Evolutionary conservation across 2,113 vertebrate genomes (phyloP).

Genomic region (Excalfactoria chinensis): DNA sequence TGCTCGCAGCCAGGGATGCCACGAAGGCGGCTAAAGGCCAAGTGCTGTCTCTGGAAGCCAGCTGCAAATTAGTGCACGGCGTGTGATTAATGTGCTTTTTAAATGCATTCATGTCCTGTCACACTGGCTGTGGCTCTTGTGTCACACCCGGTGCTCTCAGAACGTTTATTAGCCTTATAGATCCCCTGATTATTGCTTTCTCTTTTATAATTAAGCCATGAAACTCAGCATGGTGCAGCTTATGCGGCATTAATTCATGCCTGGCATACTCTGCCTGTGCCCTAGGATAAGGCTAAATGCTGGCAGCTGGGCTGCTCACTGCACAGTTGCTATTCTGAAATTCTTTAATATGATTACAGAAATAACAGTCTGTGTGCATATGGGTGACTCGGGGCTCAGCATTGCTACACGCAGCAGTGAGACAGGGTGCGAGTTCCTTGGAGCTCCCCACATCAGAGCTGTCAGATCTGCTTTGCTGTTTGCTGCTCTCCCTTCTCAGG

Average conservation of each 20-base stretch:
- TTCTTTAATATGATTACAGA: slow-evolving; percentile 49
- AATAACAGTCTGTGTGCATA: background rate
- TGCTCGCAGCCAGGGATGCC: rapidly evolving
- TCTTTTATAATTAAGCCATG: slow-evolving; percentile 68
- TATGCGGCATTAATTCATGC: slow-evolving; percentile 34
- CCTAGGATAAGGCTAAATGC: slow-evolving; percentile 41
- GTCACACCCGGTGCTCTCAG: slow-evolving; percentile 48
- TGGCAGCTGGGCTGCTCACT: slow-evolving; percentile 53
- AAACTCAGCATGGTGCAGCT: slow-evolving; percentile 39
- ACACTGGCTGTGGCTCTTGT: background rate
- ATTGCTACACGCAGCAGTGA: rapidly evolving
- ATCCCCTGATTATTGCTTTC: slow-evolving; percentile 68
- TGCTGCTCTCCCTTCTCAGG: background rate
- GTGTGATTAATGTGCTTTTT: slow-evolving; percentile 34
- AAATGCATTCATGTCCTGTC: slow-evolving; percentile 44
- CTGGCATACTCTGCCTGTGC: background rate
- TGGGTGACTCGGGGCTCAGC: background rate
- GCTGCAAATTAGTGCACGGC: background rate
- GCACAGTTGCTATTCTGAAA: slow-evolving; percentile 24
- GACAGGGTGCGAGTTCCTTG: background rate
- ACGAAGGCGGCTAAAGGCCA: background rate
- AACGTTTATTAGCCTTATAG: slow-evolving; percentile 62
- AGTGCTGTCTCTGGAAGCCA: slow-evolving; percentile 17
- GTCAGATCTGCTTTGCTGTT: rapidly evolving
- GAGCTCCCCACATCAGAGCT: background rate